Base-by-base conservation (phyloP, 2,888 invertebrate genomes). In the Philaethria dido region DNA sequence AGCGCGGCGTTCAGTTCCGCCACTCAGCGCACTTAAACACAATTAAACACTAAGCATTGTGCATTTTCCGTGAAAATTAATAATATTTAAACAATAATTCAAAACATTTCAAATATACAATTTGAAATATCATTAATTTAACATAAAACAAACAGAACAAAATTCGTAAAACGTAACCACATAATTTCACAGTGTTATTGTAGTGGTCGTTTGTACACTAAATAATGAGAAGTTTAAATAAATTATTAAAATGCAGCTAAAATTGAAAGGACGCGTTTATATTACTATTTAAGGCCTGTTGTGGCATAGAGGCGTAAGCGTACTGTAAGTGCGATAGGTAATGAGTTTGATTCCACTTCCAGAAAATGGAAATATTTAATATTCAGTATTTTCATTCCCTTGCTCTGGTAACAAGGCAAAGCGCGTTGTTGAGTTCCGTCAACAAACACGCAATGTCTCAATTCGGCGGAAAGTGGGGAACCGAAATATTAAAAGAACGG, bases 181-280 rank as follows among this genome's bases (percentile, higher is more conserved):
- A 57, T 18, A 29, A 57, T 39, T 48, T 33, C 25, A 52, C 20
- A 42, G 25, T 44, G 36, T 39, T 64, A 65, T 44, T 44, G 6
- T 29, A 60, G 50, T n/a, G 20, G 44, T 60, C 29, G 13, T 65
- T 60, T 42, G 33, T 18, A 52, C 33, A 33, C 29, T 60, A 50
- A 42, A 65, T 60, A 59, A 64, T 59, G 57, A 59, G 33, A 44
- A 52, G 20, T 65, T 60, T 60, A 65, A 60, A 52, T 65, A 22
- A 50, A 60, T 65, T 65, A 65, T 60, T 54, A 63, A 63, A 59
- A 59, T 42, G 11, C 11, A 0, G 13, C 18, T 36, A 55, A 55
- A 55, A 36, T 55, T 36, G 18, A 55, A 36, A 55, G 18, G 18
- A 55, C 33, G 25, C 29, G 9, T 55, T 18, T 55, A 18, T 5